These are phyloP conservation scores for Epistrophe eligans DNA, from an alignment of 2,888 invertebrate genomes.

Conservation along the genomic window DNA sequence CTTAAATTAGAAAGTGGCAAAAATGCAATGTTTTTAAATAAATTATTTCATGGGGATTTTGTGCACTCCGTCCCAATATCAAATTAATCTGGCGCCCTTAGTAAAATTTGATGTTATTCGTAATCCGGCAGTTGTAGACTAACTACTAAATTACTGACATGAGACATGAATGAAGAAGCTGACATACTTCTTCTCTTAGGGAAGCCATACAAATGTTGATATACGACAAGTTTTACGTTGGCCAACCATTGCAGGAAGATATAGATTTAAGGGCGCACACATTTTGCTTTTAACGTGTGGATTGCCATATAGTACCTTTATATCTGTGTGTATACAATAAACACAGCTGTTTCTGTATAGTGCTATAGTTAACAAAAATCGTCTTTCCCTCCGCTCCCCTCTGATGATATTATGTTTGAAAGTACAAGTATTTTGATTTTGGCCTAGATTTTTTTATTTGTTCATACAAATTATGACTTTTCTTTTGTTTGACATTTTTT, in stretches of 20 bases:
- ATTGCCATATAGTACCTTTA: not conserved
- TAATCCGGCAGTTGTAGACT: conserved; percentile 20
- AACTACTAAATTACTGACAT: conserved; percentile 1
- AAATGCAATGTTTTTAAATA: too few relatives aligned
- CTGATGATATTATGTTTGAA: not conserved
- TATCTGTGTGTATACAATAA: not conserved
- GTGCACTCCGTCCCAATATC: too few relatives aligned
- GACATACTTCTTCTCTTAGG: conserved; percentile 55
- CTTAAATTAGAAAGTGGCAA: too few relatives aligned
- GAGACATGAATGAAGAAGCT: conserved; percentile 42
- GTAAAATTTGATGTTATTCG: not conserved
- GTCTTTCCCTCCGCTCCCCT: not conserved
- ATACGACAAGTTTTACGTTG: conserved; percentile 53
- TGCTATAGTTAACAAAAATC: conserved; percentile 2
- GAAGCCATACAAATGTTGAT: conserved; percentile 61
- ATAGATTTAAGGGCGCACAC: conserved; percentile 47
- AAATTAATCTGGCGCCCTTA: not conserved
- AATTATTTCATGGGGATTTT: too few relatives aligned
- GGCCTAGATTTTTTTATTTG: conserved; percentile 17
- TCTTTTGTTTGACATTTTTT: not conserved
- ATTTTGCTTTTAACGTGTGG: not conserved
- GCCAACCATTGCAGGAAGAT: conserved; percentile 45
- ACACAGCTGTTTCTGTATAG: conserved; percentile 14
- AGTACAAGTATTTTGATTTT: conserved; percentile 39
- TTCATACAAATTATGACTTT: not conserved